Percentiles rank a stretch among this genome's conserved stretches.
Evolutionary conservation across 2,888 invertebrate species (phyloP).

Genomic region (Erebia ligea): DNA sequence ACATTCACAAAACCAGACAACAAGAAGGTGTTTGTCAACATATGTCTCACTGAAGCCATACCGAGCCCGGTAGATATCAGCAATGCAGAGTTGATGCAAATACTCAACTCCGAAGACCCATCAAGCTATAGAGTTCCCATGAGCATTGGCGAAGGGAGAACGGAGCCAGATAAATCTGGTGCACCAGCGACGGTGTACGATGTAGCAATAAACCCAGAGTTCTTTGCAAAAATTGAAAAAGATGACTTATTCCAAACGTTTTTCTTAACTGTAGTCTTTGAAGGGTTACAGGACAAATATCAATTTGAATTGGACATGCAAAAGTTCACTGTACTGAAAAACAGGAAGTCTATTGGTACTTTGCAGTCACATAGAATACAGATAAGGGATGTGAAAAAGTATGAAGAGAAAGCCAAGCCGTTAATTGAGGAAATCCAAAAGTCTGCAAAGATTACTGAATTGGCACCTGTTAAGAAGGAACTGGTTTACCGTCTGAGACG

Average conservation of each 20-base stretch:
- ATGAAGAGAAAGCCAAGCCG: slow-evolving; percentile 58
- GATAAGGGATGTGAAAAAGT: slow-evolving; percentile 84
- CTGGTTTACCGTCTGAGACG: slow-evolving; percentile 84
- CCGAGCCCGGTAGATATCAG: slow-evolving; percentile 88
- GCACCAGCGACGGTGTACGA: slow-evolving; percentile 90
- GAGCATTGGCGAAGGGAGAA: slow-evolving; percentile 93
- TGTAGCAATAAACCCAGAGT: slow-evolving; percentile 91
- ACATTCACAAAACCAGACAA: slow-evolving; percentile 84
- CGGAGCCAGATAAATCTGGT: slow-evolving; percentile 90
- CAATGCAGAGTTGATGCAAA: slow-evolving; percentile 86
- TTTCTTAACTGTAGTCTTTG: slow-evolving; percentile 90
- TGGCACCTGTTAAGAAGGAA: slow-evolving; percentile 51
- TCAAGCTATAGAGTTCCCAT: slow-evolving; percentile 92
- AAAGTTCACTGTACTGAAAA: slow-evolving; percentile 86
- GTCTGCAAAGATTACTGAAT: slow-evolving; percentile 43
- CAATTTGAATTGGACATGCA: slow-evolving; percentile 86
- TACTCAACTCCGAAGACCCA: slow-evolving; percentile 87
- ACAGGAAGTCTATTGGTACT: slow-evolving; percentile 89
- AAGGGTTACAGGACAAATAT: slow-evolving; percentile 90
- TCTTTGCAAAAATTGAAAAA: slow-evolving; percentile 88
- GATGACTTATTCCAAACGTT: slow-evolving; percentile 90
- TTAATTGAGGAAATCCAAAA: slow-evolving; percentile 85
- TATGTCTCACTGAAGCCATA: slow-evolving; percentile 91
- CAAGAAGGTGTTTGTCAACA: slow-evolving; percentile 92
- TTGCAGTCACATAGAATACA: slow-evolving; percentile 90